phyloP scores from a whole-genome alignment of 2,113 vertebrate genomes.

The Cygnus atratus region DNA sequence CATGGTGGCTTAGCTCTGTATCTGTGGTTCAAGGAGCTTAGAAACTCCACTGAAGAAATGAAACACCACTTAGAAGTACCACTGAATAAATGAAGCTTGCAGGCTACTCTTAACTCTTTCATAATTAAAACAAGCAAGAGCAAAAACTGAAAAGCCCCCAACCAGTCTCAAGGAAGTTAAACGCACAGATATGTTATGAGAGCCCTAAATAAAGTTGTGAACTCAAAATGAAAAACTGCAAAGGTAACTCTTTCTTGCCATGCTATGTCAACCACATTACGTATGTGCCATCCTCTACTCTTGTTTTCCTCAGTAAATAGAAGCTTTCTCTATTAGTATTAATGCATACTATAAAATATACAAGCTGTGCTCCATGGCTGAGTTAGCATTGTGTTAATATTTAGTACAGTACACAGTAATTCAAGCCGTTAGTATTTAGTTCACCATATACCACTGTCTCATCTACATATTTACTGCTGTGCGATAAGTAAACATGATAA shows the following conservation, averaged over 20 bases:
- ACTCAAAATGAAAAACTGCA: not conserved
- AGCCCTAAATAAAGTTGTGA: not conserved
- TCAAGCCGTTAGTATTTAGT: conserved; percentile 24
- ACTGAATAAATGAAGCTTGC: not conserved
- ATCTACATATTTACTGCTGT: conserved; percentile 46
- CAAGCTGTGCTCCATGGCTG: conserved; percentile 32
- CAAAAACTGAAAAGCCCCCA: not conserved
- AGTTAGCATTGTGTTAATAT: conserved; percentile 44
- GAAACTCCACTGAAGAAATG: not conserved
- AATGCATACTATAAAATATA: conserved; percentile 34
- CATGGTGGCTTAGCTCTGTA: not conserved
- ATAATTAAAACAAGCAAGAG: not conserved
- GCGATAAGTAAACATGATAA: conserved; percentile 20
- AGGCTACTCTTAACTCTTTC: not conserved
- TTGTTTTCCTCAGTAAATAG: not conserved
- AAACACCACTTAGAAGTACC: not conserved
- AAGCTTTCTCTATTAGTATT: conserved; percentile 16
- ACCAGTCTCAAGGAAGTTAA: not conserved
- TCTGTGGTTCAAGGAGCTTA: not conserved
- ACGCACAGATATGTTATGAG: not conserved
- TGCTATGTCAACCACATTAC: not conserved
- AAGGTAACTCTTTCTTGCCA: not conserved
- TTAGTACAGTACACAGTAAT: conserved; percentile 21
- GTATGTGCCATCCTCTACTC: not conserved
- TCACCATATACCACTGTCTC: conserved; percentile 19